Evolutionary conservation across 2,888 invertebrate species (phyloP).

Genomic region (Sesamia inferens): DNA sequence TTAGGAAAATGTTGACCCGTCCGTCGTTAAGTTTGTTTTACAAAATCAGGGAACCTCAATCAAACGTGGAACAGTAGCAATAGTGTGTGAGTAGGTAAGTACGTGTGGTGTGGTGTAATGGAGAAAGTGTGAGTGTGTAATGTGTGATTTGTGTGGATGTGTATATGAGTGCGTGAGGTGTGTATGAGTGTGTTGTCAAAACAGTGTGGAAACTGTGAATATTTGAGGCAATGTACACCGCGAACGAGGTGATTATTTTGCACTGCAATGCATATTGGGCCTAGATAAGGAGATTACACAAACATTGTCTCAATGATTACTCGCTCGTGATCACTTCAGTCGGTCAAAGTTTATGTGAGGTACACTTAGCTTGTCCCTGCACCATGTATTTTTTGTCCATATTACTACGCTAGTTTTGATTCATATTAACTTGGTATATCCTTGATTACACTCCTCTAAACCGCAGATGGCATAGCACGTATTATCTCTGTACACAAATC

Average conservation of each 20-base stretch:
- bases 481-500: conserved; percentile 8
- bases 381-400: conserved; percentile 8
- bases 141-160: too few species aligned
- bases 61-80: too few species aligned
- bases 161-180: too few species aligned
- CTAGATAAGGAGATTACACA: conserved; percentile 78
- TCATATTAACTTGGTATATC: background rate
- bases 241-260: conserved; percentile 59
- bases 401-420: background rate
- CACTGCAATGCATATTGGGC: conserved; percentile 61
- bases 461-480: background rate
- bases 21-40: too few species aligned
- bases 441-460: background rate
- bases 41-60: too few species aligned
- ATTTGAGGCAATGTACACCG: conserved; percentile 33
- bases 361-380: conserved; percentile 13
- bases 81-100: too few species aligned
- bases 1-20: too few species aligned
- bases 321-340: conserved; percentile 65
- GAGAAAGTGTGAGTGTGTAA: too few species aligned
- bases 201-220: conserved; percentile 53
- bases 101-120: too few species aligned
- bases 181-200: conserved; percentile 5
- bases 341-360: conserved; percentile 56
- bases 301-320: conserved; percentile 75